Conservation (phyloP, 2,113 vertebrate genomes). For the Prinia subflava region DNA sequence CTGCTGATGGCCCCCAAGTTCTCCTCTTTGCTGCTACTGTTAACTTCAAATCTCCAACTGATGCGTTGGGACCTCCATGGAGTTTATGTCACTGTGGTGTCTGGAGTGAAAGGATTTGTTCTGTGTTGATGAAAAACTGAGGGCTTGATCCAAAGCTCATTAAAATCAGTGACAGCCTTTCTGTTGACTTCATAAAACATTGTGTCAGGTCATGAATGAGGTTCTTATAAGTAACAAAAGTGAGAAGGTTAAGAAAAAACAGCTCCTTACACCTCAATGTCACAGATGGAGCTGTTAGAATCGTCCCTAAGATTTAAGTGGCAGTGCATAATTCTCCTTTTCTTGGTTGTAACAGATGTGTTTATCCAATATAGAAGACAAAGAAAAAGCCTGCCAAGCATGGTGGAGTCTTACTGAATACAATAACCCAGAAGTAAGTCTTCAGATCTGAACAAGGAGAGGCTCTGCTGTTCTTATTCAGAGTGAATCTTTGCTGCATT, state of each 20-base stretch:
- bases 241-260: neutral
- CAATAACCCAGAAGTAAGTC: neutral
- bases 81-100: neutral
- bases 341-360: constrained; percentile 21
- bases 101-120: neutral
- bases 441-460: neutral
- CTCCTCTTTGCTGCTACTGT: neutral
- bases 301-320: neutral
- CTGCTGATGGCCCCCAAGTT: neutral
- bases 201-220: neutral
- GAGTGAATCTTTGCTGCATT: neutral
- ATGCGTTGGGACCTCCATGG: neutral
- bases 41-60: neutral
- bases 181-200: constrained; percentile 3
- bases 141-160: constrained; percentile 19
- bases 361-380: constrained; percentile 21
- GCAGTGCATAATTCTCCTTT: constrained; percentile 5
- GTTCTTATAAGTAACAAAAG: constrained; percentile 1
- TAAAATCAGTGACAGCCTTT: constrained; percentile 14
- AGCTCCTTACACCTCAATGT: neutral
- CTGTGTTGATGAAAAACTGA: neutral
- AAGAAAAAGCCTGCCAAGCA: neutral
- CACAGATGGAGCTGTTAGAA: neutral
- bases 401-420: neutral
- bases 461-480: neutral